These are phyloP conservation scores for Rhadina sibilatrix DNA, from an alignment of 2,113 vertebrate species.

Conservation along the genomic window DNA sequence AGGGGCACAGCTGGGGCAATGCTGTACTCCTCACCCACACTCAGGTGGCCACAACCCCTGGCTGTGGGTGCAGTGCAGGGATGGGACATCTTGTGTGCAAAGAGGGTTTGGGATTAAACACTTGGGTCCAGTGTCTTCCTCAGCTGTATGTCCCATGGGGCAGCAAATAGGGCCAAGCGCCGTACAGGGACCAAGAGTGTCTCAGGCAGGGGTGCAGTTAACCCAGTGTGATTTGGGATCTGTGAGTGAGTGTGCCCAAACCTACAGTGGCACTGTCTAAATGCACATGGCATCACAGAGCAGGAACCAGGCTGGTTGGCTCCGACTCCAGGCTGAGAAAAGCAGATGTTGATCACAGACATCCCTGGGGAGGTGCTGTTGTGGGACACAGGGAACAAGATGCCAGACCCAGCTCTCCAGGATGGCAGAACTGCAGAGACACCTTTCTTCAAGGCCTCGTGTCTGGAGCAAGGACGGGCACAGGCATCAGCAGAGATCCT, in stretches of 20 bases:
- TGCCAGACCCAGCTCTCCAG: background rate
- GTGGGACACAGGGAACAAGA: background rate
- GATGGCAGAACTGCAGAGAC: background rate
- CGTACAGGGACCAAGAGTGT: background rate
- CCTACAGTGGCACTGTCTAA: background rate
- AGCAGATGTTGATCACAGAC: background rate
- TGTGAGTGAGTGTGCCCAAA: background rate
- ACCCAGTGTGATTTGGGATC: fast-evolving
- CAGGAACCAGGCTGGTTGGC: background rate
- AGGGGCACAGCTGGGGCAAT: background rate
- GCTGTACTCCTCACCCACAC: background rate
- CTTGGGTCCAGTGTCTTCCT: background rate
- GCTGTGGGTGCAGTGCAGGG: background rate
- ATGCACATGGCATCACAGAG: fast-evolving
- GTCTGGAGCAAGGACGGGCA: background rate
- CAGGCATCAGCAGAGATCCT: background rate
- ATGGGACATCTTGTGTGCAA: background rate
- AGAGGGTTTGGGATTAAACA: background rate
- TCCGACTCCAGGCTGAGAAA: background rate
- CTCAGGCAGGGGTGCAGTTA: background rate
- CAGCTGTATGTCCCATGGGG: fast-evolving
- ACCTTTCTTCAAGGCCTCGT: background rate
- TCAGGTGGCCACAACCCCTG: background rate
- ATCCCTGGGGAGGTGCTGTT: background rate
- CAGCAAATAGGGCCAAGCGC: fast-evolving